Conservation (phyloP, 2,113 vertebrate genomes). For the Montifringilla adamsi region DNA sequence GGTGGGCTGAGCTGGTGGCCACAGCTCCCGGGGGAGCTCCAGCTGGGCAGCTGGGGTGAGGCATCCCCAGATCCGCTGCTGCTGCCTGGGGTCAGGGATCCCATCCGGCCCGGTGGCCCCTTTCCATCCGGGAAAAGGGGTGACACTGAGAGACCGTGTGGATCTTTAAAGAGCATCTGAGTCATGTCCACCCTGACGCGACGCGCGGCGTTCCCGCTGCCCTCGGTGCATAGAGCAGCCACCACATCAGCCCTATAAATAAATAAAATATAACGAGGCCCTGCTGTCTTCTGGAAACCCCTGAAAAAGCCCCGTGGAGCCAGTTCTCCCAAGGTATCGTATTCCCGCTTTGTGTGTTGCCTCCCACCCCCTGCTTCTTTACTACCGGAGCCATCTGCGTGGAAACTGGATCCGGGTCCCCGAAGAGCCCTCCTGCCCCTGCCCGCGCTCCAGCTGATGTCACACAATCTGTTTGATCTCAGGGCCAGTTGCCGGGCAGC, state of each 20-base stretch:
- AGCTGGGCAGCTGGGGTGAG: not conserved
- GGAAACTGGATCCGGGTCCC: constrained; percentile 45
- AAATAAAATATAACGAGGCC: constrained; percentile 14
- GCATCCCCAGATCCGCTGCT: not conserved
- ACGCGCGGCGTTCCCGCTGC: not conserved
- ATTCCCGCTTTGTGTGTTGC: not conserved
- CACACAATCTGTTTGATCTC: constrained; percentile 53
- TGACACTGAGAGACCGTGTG: not conserved
- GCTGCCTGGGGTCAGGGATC: not conserved
- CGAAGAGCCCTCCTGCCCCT: constrained; percentile 17
- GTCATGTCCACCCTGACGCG: not conserved
- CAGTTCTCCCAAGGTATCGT: constrained; percentile 30
- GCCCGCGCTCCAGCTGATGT: constrained; percentile 54
- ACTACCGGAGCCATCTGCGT: constrained; percentile 43
- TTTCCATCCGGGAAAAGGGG: not conserved
- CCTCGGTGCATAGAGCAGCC: not conserved
- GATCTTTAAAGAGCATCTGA: not conserved
- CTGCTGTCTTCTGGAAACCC: constrained; percentile 1
- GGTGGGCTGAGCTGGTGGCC: constrained; percentile 29
- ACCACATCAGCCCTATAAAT: constrained; percentile 44
- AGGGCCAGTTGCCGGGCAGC: constrained; percentile 14
- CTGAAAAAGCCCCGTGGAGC: not conserved
- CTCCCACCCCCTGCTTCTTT: not conserved
- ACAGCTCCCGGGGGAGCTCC: not conserved
- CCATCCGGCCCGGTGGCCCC: not conserved